Base-by-base conservation (phyloP, 2,113 vertebrate species). In the Columba janthina region DNA sequence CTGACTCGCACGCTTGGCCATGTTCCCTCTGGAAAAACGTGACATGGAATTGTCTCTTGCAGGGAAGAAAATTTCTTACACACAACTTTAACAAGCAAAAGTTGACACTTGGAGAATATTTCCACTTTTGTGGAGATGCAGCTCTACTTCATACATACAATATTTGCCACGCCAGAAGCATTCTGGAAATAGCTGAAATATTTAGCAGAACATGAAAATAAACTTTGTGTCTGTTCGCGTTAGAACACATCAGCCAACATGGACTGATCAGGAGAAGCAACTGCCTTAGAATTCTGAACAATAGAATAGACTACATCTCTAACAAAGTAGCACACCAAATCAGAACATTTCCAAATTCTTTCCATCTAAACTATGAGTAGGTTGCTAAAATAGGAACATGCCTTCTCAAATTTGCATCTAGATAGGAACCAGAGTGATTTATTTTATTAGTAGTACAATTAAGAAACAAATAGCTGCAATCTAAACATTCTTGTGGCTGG, bases 131-230 rank as follows among this genome's bases (percentile, higher is more conserved):
- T 34, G 72, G 26, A 84, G 42, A 54, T 22, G 18, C 24, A 60
- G 69, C 12, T 86, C 51, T 42, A 15, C 2, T 2, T 81, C 32
- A 67, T 5, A 24, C 14, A 53, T 10, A 28, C 9, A 57, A 5
- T 6, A 79, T 16, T 54, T 82, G 44, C 62, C 50, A 53, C 2
- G 20, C 22, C 57, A 85, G 12, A 85, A 24, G 10, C 61, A 56
- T 38, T 91, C 85, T 58, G 22, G 14, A 88, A 87, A 75, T 22
- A 26, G 36, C 25, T 79, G 54, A 87, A 89, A 79, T 56, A 89
- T 73, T 79, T 34, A 83, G 32, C 28, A 85, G 67, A 82, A 76
- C 50, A 73, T 22, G 46, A 80, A 92, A 93, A 89, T 46, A 74
- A 93, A 76, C 36, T 82, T 57, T 26, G 25, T 20, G 38, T 77